A percentile compares a stretch with the other conserved stretches of the same genome.
These are phyloP conservation scores for Ochotona princeps DNA, from an alignment of 2,113 vertebrate genomes.

Conservation along the genomic window DNA sequence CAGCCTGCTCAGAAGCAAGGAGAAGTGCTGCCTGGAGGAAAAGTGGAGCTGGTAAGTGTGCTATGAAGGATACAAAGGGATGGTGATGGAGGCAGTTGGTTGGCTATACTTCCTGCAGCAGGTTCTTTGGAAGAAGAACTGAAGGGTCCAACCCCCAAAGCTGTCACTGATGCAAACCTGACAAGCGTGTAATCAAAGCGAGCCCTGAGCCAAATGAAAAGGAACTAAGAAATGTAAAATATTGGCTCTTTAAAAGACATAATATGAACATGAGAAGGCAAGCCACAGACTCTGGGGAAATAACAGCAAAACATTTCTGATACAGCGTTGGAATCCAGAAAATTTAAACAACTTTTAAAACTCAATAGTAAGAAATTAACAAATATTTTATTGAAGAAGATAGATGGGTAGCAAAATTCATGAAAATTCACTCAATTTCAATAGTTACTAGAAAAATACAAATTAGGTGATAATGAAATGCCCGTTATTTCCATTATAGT, in stretches of 20 bases:
- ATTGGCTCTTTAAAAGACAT: neutral
- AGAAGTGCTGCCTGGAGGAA: neutral
- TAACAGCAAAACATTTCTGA: neutral
- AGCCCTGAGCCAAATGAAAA: neutral
- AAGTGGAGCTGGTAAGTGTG: neutral
- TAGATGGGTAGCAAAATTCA: neutral
- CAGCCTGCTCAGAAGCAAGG: neutral
- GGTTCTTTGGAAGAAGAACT: neutral
- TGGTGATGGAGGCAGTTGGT: neutral
- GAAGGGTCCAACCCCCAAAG: neutral
- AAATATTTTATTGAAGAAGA: neutral
- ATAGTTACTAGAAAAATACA: neutral
- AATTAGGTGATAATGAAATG: slow-evolving; percentile 9
- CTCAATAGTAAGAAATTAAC: neutral
- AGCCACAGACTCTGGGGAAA: neutral
- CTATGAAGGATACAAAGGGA: too few relatives aligned
- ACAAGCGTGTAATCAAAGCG: neutral
- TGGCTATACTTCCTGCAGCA: neutral
- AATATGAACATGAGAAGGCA: slow-evolving; percentile 3
- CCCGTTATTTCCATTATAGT: neutral
- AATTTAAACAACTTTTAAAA: neutral
- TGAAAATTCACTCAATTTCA: neutral
- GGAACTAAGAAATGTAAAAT: neutral
- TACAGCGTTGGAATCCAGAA: neutral
- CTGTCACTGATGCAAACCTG: neutral